Percentiles rank a stretch among this genome's conserved stretches.
Conservation (phyloP, 1,140 invertebrate species). For the Arctopsyche grandis region DNA sequence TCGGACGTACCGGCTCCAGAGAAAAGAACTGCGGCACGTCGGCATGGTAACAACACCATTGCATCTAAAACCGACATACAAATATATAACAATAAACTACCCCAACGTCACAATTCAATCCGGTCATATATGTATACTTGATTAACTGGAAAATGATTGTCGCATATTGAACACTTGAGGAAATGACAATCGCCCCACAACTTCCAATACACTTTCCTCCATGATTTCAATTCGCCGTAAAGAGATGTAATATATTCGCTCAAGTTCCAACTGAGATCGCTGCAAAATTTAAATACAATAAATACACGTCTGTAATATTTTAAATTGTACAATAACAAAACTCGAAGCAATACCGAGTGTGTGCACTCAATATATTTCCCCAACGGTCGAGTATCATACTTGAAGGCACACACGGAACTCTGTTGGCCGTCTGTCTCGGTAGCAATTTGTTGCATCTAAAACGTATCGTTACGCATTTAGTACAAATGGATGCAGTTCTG, state of each 20-base stretch:
- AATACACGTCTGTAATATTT: slow-evolving; percentile 66
- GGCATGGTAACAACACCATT: slow-evolving; percentile 83
- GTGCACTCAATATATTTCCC: slow-evolving; percentile 75
- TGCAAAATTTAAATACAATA: slow-evolving; percentile 69
- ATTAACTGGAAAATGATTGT: slow-evolving; percentile 78
- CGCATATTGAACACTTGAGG: slow-evolving; percentile 79
- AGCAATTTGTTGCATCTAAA: slow-evolving; percentile 67
- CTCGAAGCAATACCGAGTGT: slow-evolving; percentile 67
- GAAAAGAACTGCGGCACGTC: slow-evolving; percentile 80
- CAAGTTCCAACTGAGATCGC: slow-evolving; percentile 83
- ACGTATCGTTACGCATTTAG: too few relatives aligned
- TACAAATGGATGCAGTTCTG: too few relatives aligned
- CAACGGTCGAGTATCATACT: slow-evolving; percentile 76
- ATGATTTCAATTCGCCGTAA: slow-evolving; percentile 81
- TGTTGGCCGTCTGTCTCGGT: slow-evolving; percentile 71
- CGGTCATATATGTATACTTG: slow-evolving; percentile 64
- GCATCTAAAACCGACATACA: slow-evolving; percentile 63
- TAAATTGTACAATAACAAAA: too few relatives aligned
- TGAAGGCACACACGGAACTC: slow-evolving; percentile 73
- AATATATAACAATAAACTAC: slow-evolving; percentile 17
- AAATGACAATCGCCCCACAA: slow-evolving; percentile 90
- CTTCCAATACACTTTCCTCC: slow-evolving; percentile 93
- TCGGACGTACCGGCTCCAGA: slow-evolving; percentile 71
- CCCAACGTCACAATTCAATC: not conserved
- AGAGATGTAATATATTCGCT: slow-evolving; percentile 83